phyloP scores from a whole-genome alignment of 2,113 vertebrate genomes.

The Salminus brasiliensis region DNA sequence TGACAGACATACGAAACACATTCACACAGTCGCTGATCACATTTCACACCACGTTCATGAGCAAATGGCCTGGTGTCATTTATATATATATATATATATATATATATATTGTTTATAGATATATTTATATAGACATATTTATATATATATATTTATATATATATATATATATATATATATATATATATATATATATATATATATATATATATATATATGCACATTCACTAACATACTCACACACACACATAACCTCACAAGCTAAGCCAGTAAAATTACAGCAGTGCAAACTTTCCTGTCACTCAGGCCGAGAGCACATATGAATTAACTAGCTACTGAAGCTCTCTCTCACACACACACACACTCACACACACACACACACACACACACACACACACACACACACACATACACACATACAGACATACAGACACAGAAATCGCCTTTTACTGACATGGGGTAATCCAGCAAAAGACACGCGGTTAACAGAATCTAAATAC shows the following conservation, averaged over 20 bases:
- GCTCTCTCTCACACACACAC: slow-evolving; percentile 33
- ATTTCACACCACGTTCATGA: slow-evolving; percentile 20
- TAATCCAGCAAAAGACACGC: slow-evolving; percentile 47
- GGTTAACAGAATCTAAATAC: slow-evolving; percentile 49
- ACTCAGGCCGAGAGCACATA: slow-evolving; percentile 15
- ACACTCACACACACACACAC: slow-evolving; percentile 5
- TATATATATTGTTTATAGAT: background rate
- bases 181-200: background rate
- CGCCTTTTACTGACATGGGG: slow-evolving; percentile 41
- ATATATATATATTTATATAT: too few relatives aligned
- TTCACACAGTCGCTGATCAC: background rate
- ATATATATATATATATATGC: too few relatives aligned
- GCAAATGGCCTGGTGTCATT: background rate
- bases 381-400: slow-evolving; percentile 30
- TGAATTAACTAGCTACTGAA: slow-evolving; percentile 44
- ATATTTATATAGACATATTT: background rate
- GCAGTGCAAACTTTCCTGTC: slow-evolving; percentile 46
- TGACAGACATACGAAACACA: background rate
- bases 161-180: background rate
- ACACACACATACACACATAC: slow-evolving; percentile 12
- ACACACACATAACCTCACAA: background rate
- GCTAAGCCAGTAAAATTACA: slow-evolving; percentile 33
- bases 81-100: background rate
- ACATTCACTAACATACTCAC: too few relatives aligned
- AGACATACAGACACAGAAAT: slow-evolving; percentile 27